These are phyloP conservation scores for Trichogramma evanescens DNA, from an alignment of 2,888 invertebrate species.

Conservation along the genomic window DNA sequence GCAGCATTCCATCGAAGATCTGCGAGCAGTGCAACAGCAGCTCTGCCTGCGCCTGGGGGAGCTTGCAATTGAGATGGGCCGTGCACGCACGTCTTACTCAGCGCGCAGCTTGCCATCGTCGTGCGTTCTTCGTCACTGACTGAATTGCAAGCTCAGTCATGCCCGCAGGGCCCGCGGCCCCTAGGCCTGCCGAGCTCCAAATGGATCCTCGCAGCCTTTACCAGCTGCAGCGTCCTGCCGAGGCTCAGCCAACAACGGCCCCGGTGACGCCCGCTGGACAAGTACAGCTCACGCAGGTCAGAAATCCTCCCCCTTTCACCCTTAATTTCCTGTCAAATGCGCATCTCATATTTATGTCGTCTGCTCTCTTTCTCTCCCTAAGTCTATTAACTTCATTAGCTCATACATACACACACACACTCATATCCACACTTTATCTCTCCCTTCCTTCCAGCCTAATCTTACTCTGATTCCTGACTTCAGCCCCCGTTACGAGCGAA, in stretches of 20 bases:
- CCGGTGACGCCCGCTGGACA: not conserved
- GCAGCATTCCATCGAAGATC: no score
- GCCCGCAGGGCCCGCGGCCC: conserved; percentile 34
- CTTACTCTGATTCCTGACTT: not conserved
- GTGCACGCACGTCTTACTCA: not conserved
- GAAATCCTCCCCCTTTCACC: not conserved
- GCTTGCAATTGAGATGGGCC: no score
- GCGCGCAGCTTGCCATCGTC: not conserved
- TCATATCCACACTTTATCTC: not conserved
- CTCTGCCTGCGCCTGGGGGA: no score
- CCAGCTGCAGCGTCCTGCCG: conserved; percentile 7
- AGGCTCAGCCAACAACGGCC: not conserved
- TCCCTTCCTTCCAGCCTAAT: not conserved
- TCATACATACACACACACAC: conserved; percentile 7
- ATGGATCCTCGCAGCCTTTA: conserved; percentile 20
- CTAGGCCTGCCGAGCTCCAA: conserved; percentile 25
- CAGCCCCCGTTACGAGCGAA: no score
- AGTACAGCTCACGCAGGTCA: conserved; percentile 15
- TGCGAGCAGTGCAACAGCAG: no score
- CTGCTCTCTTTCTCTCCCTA: conserved; percentile 1
- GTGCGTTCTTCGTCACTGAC: not conserved
- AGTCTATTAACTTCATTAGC: conserved; percentile 4
- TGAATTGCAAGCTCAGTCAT: conserved; percentile 9
- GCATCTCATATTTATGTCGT: not conserved
- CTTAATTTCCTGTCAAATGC: no score